Evolutionary conservation across 2,113 vertebrate genomes (phyloP).

Genomic region (Plecotus auritus): DNA sequence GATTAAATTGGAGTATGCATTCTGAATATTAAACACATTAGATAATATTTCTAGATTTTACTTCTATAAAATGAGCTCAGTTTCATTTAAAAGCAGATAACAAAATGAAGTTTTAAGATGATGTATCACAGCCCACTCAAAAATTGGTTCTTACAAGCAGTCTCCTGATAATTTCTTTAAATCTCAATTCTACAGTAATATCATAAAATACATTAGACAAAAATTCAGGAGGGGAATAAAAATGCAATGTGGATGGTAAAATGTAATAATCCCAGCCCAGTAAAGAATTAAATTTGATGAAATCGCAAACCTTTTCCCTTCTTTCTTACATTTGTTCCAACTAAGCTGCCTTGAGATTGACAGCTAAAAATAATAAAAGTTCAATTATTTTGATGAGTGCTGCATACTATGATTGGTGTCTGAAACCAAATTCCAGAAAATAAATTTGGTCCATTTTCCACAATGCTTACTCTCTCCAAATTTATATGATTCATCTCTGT

Average conservation of each 20-base stretch:
- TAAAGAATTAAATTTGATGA: conserved; percentile 68
- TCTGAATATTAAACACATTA: conserved; percentile 59
- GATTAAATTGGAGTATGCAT: conserved; percentile 58
- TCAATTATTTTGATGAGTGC: conserved; percentile 68
- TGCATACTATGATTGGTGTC: neutral
- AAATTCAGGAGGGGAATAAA: conserved; percentile 39
- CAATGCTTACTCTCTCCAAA: conserved; percentile 33
- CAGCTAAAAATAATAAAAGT: conserved; percentile 69
- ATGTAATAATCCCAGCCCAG: conserved; percentile 54
- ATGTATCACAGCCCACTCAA: neutral
- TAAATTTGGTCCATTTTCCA: conserved; percentile 39
- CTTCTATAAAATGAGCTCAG: conserved; percentile 29
- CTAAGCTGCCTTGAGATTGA: conserved; percentile 56
- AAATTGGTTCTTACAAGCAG: conserved; percentile 41
- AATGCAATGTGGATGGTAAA: conserved; percentile 42
- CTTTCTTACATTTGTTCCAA: conserved; percentile 42
- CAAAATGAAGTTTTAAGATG: conserved; percentile 57
- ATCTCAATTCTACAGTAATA: conserved; percentile 45
- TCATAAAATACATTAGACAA: conserved; percentile 56
- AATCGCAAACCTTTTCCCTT: conserved; percentile 27
- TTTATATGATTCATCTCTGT: conserved; percentile 2
- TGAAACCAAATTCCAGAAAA: conserved; percentile 27
- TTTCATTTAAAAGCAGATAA: conserved; percentile 48
- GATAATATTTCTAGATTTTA: conserved; percentile 57
- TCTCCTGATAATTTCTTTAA: conserved; percentile 51